Percentiles rank a stretch among this genome's conserved stretches.
Evolutionary conservation across 2,113 vertebrate genomes (phyloP).

Genomic region (Dromaius novaehollandiae): DNA sequence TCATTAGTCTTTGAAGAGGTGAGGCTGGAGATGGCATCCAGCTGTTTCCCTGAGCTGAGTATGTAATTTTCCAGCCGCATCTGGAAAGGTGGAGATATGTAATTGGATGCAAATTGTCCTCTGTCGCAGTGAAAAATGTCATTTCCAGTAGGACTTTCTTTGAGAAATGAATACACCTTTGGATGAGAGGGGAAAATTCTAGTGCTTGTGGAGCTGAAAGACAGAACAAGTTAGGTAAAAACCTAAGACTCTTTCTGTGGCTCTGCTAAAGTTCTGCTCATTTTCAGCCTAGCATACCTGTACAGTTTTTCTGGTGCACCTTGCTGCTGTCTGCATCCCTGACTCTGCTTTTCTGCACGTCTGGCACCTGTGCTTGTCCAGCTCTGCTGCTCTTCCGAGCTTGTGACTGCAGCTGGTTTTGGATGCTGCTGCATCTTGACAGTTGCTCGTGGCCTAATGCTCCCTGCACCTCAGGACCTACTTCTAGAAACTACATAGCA

Average conservation of each 20-base stretch:
- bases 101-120: not conserved
- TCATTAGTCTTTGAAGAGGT: not conserved
- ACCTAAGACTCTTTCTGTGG: not conserved
- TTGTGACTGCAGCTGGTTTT: not conserved
- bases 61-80: not conserved
- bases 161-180: not conserved
- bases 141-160: not conserved
- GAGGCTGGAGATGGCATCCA: not conserved
- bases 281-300: not conserved
- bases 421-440: not conserved
- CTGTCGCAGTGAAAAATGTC: not conserved
- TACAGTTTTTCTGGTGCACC: not conserved
- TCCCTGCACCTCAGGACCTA: not conserved
- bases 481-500: rapidly evolving
- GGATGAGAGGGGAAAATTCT: not conserved
- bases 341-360: rapidly evolving
- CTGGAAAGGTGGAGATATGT: not conserved
- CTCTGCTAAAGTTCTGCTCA: not conserved
- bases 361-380: not conserved
- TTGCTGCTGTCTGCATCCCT: rapidly evolving
- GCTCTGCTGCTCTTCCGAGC: not conserved
- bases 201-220: not conserved
- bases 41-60: not conserved
- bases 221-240: not conserved
- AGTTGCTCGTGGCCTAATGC: rapidly evolving